phyloP scores from a whole-genome alignment of 2,113 vertebrate genomes.

The Tamias sibiricus region DNA sequence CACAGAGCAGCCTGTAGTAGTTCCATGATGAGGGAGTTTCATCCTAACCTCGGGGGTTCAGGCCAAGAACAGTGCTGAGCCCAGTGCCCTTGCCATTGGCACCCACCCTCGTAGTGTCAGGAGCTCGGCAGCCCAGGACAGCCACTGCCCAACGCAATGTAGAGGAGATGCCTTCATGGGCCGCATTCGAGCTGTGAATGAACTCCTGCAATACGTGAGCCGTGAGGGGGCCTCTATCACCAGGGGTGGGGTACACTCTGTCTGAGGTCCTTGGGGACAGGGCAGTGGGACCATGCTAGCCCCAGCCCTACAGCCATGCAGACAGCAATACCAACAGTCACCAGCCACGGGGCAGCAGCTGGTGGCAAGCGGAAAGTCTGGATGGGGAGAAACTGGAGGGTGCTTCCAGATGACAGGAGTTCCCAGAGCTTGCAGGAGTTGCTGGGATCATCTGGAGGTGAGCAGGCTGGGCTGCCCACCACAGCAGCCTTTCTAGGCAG shows the following conservation, averaged over 20 bases:
- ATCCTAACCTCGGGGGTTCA: not conserved
- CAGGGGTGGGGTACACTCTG: fast-evolving
- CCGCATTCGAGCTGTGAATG: not conserved
- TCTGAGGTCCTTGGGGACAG: not conserved
- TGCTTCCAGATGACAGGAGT: not conserved
- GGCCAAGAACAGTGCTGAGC: not conserved
- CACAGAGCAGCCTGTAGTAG: fast-evolving
- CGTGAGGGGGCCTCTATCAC: not conserved
- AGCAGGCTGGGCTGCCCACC: not conserved
- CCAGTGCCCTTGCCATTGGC: not conserved
- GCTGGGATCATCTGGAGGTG: not conserved
- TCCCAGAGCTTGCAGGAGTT: not conserved
- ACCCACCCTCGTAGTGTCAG: fast-evolving
- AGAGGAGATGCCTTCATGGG: not conserved
- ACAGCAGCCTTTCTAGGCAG: no score
- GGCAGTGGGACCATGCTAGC: no score
- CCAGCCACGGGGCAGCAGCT: fast-evolving
- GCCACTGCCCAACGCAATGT: not conserved
- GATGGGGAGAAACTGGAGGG: fast-evolving
- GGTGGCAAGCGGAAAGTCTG: no score
- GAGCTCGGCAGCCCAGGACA: not conserved
- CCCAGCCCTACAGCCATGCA: not conserved
- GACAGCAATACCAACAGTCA: fast-evolving
- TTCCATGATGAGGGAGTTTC: fast-evolving
- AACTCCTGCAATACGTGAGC: not conserved